Percentiles rank a stretch among this genome's conserved stretches.
phyloP scores from a whole-genome alignment of 2,113 vertebrate species.

The Pterocles orientalis region DNA sequence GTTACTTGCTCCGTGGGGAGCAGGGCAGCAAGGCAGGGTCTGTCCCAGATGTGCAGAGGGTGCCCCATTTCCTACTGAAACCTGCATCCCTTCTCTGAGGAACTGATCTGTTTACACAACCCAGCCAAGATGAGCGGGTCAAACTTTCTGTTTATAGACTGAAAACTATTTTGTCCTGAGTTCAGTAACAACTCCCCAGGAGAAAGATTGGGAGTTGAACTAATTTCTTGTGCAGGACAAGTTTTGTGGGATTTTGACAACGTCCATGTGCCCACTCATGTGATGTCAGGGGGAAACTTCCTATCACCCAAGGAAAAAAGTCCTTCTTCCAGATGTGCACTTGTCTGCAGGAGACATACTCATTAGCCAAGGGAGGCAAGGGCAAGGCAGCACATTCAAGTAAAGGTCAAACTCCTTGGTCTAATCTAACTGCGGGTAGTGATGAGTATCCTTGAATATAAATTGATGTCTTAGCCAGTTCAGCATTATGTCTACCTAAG shows the following conservation, averaged over 20 bases:
- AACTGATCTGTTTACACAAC: slow-evolving; percentile 61
- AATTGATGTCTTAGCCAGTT: not conserved
- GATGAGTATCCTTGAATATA: not conserved
- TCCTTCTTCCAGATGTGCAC: not conserved
- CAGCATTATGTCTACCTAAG: not conserved
- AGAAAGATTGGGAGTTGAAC: slow-evolving; percentile 1
- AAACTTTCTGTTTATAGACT: slow-evolving; percentile 51
- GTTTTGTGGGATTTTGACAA: slow-evolving; percentile 43
- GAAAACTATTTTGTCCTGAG: slow-evolving; percentile 43
- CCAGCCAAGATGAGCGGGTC: slow-evolving; percentile 34
- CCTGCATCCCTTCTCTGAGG: slow-evolving; percentile 11
- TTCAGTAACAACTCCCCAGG: slow-evolving; percentile 32
- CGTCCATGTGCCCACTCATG: not conserved
- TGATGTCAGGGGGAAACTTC: not conserved
- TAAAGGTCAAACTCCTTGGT: not conserved
- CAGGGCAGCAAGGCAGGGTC: not conserved
- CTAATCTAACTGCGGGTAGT: not conserved
- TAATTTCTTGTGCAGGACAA: slow-evolving; percentile 17
- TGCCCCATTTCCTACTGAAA: not conserved
- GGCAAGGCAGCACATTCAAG: not conserved
- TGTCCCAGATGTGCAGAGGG: not conserved
- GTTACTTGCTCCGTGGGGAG: not conserved
- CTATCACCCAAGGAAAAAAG: not conserved
- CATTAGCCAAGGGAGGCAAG: not conserved
- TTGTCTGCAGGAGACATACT: not conserved